A percentile compares a stretch with the other conserved stretches of the same genome.
phyloP scores from a whole-genome alignment of 2,113 vertebrate genomes.

The Neogale vison region DNA sequence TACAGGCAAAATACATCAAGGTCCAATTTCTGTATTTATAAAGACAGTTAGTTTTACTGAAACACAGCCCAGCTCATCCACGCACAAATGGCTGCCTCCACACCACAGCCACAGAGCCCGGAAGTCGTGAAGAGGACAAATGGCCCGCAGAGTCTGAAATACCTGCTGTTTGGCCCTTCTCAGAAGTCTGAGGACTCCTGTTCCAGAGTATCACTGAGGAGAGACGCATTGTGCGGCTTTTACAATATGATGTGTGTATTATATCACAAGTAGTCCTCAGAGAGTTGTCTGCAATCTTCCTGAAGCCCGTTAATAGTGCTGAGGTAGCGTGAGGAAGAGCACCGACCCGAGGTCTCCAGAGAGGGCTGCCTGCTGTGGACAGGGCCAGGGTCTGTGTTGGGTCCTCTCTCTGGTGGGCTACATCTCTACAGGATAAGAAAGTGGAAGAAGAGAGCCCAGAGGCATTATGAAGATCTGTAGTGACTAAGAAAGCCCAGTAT shows the following conservation, averaged over 20 bases:
- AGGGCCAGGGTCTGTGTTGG: neutral
- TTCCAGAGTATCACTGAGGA: neutral
- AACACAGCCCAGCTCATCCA: neutral
- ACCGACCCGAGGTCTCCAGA: neutral
- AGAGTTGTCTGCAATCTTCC: accelerated
- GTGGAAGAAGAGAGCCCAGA: neutral
- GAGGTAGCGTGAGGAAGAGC: neutral
- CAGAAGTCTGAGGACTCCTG: no score
- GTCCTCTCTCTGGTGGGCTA: neutral
- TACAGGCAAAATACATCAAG: neutral
- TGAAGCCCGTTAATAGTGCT: accelerated
- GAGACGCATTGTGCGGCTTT: accelerated
- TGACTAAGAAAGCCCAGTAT: neutral
- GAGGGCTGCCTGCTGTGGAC: neutral
- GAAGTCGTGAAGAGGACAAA: neutral
- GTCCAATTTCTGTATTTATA: neutral
- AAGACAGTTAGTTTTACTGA: neutral
- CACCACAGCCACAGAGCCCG: accelerated
- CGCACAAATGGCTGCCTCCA: accelerated
- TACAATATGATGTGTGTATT: accelerated
- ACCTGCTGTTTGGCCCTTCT: accelerated
- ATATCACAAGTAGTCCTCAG: no score
- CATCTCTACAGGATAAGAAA: accelerated
- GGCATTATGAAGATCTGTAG: neutral
- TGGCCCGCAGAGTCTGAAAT: neutral